Evolutionary conservation across 2,888 invertebrate genomes (phyloP).

Genomic region (Drosophila subsilvestris): DNA sequence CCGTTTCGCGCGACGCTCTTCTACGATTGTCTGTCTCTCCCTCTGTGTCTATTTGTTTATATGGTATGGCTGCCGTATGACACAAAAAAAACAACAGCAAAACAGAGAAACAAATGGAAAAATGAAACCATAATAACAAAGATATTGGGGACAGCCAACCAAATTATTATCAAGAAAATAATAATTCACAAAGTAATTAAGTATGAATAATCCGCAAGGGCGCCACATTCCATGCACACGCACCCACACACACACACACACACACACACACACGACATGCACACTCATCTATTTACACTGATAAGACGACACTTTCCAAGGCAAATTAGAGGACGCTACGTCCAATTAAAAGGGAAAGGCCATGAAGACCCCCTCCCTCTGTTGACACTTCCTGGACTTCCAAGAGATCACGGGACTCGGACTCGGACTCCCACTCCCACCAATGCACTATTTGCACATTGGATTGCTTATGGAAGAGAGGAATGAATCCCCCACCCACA

Average conservation of each 20-base stretch:
- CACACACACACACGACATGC: too few species aligned
- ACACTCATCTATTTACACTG: background rate
- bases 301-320: constrained; percentile 12
- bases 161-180: constrained; percentile 60
- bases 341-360: background rate
- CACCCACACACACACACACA: background rate
- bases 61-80: constrained; percentile 45
- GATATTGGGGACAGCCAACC: constrained; percentile 39
- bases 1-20: background rate
- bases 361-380: background rate
- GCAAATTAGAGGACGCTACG: background rate
- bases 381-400: background rate
- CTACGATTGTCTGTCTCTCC: constrained; percentile 4
- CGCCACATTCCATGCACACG: constrained; percentile 41
- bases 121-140: constrained; percentile 35
- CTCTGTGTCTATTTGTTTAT: constrained; percentile 61
- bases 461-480: background rate
- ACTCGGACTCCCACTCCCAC: background rate
- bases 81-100: constrained; percentile 42
- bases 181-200: constrained; percentile 56
- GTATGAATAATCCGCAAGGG: constrained; percentile 65
- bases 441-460: background rate
- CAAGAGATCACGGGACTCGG: background rate
- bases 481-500: background rate
- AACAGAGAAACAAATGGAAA: constrained; percentile 34